These are phyloP conservation scores for Agelas oroides DNA, from an alignment of 37 sponge, comb jelly and placozoan genomes.

Conservation along the genomic window DNA sequence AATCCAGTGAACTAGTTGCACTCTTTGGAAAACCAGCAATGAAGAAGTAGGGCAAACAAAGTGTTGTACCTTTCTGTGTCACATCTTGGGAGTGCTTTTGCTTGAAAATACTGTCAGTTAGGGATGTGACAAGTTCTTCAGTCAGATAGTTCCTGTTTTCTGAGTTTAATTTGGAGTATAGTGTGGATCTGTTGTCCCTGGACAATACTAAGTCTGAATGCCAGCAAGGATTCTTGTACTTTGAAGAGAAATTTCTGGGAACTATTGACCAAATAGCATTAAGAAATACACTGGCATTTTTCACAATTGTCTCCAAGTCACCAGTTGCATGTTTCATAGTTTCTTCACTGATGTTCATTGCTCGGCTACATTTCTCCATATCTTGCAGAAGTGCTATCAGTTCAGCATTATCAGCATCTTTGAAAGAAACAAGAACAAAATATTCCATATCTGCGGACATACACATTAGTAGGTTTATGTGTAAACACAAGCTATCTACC, in stretches of 20 bases:
- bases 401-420: no score
- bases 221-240: slow-evolving; percentile 40
- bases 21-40: slow-evolving; percentile 60
- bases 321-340: background rate
- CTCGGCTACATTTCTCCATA: background rate
- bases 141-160: no score
- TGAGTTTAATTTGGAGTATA: no score
- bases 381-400: background rate
- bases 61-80: no score
- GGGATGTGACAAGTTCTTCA: no score
- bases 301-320: background rate
- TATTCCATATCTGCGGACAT: no score
- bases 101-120: background rate
- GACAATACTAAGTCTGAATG: background rate
- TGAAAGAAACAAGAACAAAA: no score
- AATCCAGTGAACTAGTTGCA: slow-evolving; percentile 33
- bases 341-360: background rate
- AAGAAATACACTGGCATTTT: slow-evolving; percentile 3
- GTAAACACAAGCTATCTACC: no score
- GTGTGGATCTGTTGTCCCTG: background rate
- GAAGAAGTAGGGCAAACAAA: slow-evolving; percentile 46
- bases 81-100: background rate
- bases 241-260: background rate
- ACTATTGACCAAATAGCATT: slow-evolving; percentile 8
- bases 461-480: no score